phyloP scores from a whole-genome alignment of 2,888 invertebrate species.

The Tuberolachnus salignus region DNA sequence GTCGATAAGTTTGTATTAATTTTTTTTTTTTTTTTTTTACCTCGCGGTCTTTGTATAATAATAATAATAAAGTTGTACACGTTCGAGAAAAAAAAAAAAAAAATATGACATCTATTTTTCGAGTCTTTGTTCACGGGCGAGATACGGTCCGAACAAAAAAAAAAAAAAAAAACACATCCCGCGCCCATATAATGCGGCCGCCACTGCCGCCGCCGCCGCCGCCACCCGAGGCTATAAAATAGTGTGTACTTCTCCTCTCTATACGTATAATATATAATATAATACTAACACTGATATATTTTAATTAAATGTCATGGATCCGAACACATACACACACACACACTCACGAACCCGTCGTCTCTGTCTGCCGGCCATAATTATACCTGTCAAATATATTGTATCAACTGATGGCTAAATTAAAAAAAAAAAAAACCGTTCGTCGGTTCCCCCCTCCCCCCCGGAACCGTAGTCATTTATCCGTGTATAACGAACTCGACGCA shows the following conservation, averaged over 20 bases:
- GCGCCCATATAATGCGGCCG: slow-evolving; percentile 44
- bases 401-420: slow-evolving; percentile 56
- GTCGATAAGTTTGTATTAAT: not conserved
- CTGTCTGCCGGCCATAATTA: slow-evolving; percentile 52
- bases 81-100: slow-evolving; percentile 12
- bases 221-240: slow-evolving; percentile 2
- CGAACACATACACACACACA: slow-evolving; percentile 15
- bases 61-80: not conserved
- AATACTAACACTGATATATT: slow-evolving; percentile 54
- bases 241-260: slow-evolving; percentile 1
- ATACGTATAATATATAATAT: not conserved
- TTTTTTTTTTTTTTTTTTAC: too few relatives aligned
- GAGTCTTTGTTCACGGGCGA: slow-evolving; percentile 40
- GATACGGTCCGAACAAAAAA: slow-evolving; percentile 20
- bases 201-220: not conserved
- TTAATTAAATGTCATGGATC: slow-evolving; percentile 56
- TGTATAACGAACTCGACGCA: slow-evolving; percentile 29
- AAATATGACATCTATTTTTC: slow-evolving; percentile 54
- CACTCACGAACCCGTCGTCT: slow-evolving; percentile 14
- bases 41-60: not conserved
- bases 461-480: not conserved
- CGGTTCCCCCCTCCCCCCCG: not conserved
- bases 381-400: slow-evolving; percentile 56
- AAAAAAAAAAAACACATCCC: slow-evolving; percentile 40
- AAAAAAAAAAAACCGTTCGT: slow-evolving; percentile 52